Conservation (phyloP, 2,113 vertebrate species). For the Sebastes schlegelii region DNA sequence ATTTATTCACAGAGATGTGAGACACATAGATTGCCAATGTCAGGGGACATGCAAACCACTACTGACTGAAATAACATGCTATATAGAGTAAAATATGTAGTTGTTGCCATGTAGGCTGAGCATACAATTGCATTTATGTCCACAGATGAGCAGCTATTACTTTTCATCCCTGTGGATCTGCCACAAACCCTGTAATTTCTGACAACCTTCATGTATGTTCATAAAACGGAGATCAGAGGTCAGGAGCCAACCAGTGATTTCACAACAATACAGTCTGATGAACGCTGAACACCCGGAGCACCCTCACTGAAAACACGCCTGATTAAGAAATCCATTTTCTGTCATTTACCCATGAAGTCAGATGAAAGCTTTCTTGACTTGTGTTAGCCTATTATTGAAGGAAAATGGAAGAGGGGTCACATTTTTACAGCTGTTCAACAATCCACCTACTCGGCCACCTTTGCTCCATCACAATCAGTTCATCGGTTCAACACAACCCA, state of each 20-base stretch:
- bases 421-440: slow-evolving; percentile 40
- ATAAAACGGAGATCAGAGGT: slow-evolving; percentile 74
- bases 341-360: slow-evolving; percentile 60
- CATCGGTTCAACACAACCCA: slow-evolving; percentile 1
- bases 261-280: slow-evolving; percentile 82
- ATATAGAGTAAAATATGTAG: slow-evolving; percentile 28
- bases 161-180: slow-evolving; percentile 35
- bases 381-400: slow-evolving; percentile 28
- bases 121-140: slow-evolving; percentile 49
- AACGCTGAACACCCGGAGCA: slow-evolving; percentile 59
- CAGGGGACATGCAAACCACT: slow-evolving; percentile 15
- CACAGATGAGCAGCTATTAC: slow-evolving; percentile 55
- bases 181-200: slow-evolving; percentile 71
- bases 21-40: slow-evolving; percentile 1
- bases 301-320: slow-evolving; percentile 59
- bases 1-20: slow-evolving; percentile 26
- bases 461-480: slow-evolving; percentile 32
- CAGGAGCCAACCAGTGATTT: slow-evolving; percentile 79
- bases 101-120: slow-evolving; percentile 18
- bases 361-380: slow-evolving; percentile 57
- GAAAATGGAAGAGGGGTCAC: slow-evolving; percentile 41
- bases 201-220: slow-evolving; percentile 58
- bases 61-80: slow-evolving; percentile 39
- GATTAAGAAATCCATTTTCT: slow-evolving; percentile 81
- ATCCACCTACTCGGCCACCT: slow-evolving; percentile 45